phyloP scores from a whole-genome alignment of 2,888 invertebrate genomes.

The Aspidiotus rigidus region DNA sequence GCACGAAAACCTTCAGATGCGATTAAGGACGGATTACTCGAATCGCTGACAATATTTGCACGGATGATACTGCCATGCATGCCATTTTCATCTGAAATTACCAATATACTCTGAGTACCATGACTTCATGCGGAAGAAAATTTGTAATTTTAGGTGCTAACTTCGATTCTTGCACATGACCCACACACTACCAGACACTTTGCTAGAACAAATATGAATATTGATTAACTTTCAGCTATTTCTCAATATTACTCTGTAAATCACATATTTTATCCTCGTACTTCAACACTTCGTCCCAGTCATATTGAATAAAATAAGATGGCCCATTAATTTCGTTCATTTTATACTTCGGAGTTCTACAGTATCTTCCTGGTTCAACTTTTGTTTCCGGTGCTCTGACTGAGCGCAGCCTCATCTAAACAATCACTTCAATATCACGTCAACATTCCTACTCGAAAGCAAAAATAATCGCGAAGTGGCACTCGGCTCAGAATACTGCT shows the following conservation, averaged over 20 bases:
- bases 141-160: slow-evolving; percentile 25
- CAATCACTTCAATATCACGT: too few species aligned
- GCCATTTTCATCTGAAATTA: slow-evolving; percentile 36
- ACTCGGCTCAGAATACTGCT: too few species aligned
- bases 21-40: slow-evolving; percentile 30
- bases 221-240: background rate
- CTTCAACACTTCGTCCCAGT: slow-evolving; percentile 36
- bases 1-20: slow-evolving; percentile 38
- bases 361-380: too few species aligned
- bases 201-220: slow-evolving; percentile 42
- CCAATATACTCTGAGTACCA: background rate
- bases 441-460: too few species aligned
- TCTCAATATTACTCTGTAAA: too few species aligned
- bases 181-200: slow-evolving; percentile 48
- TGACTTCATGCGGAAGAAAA: background rate
- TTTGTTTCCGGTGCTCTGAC: too few species aligned
- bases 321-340: slow-evolving; percentile 11
- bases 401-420: too few species aligned
- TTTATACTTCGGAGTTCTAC: too few species aligned
- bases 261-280: slow-evolving; percentile 1
- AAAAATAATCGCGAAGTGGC: too few species aligned
- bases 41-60: slow-evolving; percentile 27
- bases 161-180: slow-evolving; percentile 46
- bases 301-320: slow-evolving; percentile 32
- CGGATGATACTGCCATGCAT: slow-evolving; percentile 39